These are phyloP conservation scores for Euproctis similis DNA, from an alignment of 2,888 invertebrate species.

Conservation along the genomic window DNA sequence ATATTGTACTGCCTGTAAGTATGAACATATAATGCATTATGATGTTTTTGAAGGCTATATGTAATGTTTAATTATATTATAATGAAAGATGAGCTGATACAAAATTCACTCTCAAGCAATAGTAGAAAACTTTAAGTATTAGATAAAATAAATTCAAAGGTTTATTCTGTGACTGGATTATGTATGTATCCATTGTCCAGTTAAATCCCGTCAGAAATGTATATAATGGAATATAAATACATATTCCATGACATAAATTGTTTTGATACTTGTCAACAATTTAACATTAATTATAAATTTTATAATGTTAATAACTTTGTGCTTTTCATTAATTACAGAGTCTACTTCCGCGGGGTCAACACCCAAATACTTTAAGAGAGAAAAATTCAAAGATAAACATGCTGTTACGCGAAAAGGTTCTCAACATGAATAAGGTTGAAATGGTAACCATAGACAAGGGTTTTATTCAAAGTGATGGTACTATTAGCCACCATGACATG, in stretches of 20 bases:
- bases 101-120: no score
- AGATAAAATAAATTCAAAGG: no score
- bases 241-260: not conserved
- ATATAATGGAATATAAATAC: no score
- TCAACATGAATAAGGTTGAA: slow-evolving; percentile 81
- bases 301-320: no score
- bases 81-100: no score
- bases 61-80: no score
- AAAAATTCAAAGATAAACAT: slow-evolving; percentile 86
- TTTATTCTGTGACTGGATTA: no score
- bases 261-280: not conserved
- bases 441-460: slow-evolving; percentile 87
- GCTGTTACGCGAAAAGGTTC: slow-evolving; percentile 79
- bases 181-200: no score
- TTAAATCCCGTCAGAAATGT: no score
- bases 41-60: no score
- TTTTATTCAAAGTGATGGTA: slow-evolving; percentile 84
- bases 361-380: slow-evolving; percentile 87
- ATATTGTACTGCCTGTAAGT: slow-evolving; percentile 90
- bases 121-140: no score
- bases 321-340: slow-evolving; percentile 77
- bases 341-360: slow-evolving; percentile 90
- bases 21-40: slow-evolving; percentile 10
- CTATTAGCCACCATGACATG: slow-evolving; percentile 93
- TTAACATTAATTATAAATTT: not conserved